Conservation (phyloP, 35 echinoderm and acorn worm genomes). For the Ophioderma brevispina region DNA sequence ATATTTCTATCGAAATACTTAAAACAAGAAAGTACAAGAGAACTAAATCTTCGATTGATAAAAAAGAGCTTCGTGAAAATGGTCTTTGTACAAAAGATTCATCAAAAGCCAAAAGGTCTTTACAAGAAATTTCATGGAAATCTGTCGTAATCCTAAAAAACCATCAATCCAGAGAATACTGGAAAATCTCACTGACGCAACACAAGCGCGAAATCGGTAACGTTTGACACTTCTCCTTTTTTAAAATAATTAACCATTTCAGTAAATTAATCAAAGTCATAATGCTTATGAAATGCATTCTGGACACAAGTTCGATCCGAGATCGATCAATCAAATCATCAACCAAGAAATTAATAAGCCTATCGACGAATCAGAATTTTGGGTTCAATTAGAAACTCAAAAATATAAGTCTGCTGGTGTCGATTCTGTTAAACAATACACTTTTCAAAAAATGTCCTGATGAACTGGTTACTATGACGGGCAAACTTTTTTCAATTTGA, state of each 20-base stretch:
- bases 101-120: background rate
- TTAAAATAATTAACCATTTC: constrained; percentile 26
- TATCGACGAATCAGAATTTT: background rate
- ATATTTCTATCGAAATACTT: background rate
- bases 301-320: background rate
- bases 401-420: too few relatives aligned
- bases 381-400: background rate
- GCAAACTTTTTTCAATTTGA: background rate
- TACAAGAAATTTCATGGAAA: background rate
- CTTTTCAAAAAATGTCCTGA: background rate
- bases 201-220: background rate
- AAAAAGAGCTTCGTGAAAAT: background rate
- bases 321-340: background rate
- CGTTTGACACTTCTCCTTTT: background rate
- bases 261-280: background rate
- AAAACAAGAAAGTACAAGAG: background rate
- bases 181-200: background rate
- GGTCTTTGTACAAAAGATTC: background rate
- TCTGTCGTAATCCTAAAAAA: background rate
- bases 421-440: background rate
- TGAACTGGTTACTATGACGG: constrained; percentile 7
- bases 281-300: too few relatives aligned
- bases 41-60: background rate
- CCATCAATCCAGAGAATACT: constrained; percentile 10
- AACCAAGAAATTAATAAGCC: constrained; percentile 17